Percentiles rank a stretch among this genome's conserved stretches.
Conservation (phyloP, 2,113 vertebrate species). For the Rhinolophus sinicus region DNA sequence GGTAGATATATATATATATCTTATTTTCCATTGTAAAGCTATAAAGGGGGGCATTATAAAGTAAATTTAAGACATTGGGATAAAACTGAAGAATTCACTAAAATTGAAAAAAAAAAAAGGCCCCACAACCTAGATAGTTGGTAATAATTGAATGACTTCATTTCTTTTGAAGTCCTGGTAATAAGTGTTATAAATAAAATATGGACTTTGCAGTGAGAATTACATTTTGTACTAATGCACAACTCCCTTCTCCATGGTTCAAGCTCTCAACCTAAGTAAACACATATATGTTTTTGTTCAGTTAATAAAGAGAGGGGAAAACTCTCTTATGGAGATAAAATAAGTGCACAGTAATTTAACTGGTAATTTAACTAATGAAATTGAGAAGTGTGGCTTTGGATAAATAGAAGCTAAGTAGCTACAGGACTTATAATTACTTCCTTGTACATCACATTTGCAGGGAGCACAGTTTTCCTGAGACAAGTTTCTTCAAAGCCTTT, state of each 20-base stretch:
- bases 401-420: neutral
- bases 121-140: neutral
- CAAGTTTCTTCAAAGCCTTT: conserved; percentile 13
- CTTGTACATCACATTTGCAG: fast-evolving
- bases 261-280: neutral
- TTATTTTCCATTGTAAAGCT: neutral
- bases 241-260: neutral
- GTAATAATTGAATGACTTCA: neutral
- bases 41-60: neutral
- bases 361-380: neutral
- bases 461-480: neutral
- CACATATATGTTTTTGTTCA: neutral
- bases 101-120: neutral
- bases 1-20: neutral
- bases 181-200: neutral
- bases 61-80: neutral
- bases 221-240: neutral
- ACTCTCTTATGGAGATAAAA: neutral
- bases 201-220: neutral
- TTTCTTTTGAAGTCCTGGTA: neutral
- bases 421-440: neutral
- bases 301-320: neutral
- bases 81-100: neutral
- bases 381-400: neutral
- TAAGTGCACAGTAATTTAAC: neutral